These are phyloP conservation scores for Acanthiza pusilla DNA, from an alignment of 2,797 vertebrate species.

Conservation along the genomic window DNA sequence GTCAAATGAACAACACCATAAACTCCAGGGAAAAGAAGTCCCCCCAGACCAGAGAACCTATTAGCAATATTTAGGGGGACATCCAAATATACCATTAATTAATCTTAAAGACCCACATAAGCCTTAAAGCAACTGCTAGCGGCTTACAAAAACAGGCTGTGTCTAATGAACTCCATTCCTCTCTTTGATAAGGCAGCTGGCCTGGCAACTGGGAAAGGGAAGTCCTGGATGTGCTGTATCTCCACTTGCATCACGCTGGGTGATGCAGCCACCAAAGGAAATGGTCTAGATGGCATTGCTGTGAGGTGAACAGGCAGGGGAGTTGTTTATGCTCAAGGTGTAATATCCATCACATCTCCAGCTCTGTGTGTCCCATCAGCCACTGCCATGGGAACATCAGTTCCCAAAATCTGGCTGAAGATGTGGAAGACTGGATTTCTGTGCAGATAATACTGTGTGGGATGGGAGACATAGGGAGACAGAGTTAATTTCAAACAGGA, in stretches of 20 bases:
- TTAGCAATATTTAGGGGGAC: background rate
- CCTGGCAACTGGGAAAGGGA: background rate
- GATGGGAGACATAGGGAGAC: background rate
- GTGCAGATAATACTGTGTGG: accelerated
- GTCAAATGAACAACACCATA: background rate
- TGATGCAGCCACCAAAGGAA: background rate
- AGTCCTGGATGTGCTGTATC: background rate
- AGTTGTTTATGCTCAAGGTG: background rate
- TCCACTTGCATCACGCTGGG: background rate
- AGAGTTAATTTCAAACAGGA: background rate
- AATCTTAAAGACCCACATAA: background rate
- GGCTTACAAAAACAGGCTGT: background rate
- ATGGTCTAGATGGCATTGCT: accelerated
- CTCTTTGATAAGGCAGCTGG: background rate
- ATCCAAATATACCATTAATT: background rate
- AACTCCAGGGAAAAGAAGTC: background rate
- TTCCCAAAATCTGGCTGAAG: background rate
- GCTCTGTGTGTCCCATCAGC: background rate
- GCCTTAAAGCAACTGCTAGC: background rate
- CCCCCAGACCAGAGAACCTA: background rate
- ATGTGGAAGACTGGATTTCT: background rate
- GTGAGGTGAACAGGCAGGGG: background rate
- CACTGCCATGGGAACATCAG: background rate
- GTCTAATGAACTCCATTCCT: background rate
- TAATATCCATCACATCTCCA: background rate